A percentile compares a stretch with the other conserved stretches of the same genome.
These are phyloP conservation scores for Stigmatopora argus DNA, from an alignment of 2,113 vertebrate species.

Conservation along the genomic window DNA sequence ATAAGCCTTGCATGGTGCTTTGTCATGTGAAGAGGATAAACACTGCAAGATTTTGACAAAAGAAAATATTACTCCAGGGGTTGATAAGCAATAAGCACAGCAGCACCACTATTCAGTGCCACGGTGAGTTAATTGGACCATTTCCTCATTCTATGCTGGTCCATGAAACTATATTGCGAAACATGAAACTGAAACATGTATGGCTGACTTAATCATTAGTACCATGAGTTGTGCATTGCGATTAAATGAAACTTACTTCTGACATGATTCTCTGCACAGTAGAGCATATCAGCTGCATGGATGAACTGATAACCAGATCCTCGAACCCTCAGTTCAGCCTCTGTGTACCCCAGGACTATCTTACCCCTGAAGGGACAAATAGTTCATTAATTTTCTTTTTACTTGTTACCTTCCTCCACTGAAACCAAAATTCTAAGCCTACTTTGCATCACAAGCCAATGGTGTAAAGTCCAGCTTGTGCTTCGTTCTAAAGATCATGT, in stretches of 20 bases:
- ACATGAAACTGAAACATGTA: not conserved
- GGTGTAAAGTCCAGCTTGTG: slow-evolving; percentile 79
- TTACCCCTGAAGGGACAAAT: slow-evolving; percentile 53
- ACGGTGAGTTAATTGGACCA: too few relatives aligned
- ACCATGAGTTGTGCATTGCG: not conserved
- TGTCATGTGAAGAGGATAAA: not conserved
- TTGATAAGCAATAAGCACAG: not conserved
- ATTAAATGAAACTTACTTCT: slow-evolving; percentile 55
- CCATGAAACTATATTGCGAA: not conserved
- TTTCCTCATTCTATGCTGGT: not conserved
- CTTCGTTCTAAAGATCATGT: slow-evolving; percentile 75
- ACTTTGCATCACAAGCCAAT: slow-evolving; percentile 73
- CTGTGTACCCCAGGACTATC: slow-evolving; percentile 69
- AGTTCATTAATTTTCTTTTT: not conserved
- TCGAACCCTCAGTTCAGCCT: slow-evolving; percentile 64
- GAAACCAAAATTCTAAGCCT: slow-evolving; percentile 4
- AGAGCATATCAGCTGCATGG: slow-evolving; percentile 70
- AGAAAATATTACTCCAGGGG: not conserved
- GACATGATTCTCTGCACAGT: slow-evolving; percentile 72
- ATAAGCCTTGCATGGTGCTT: too few relatives aligned
- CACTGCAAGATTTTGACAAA: not conserved
- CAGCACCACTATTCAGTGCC: too few relatives aligned
- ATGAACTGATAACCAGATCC: slow-evolving; percentile 74
- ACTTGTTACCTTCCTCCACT: not conserved
- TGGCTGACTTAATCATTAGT: not conserved